phyloP scores from a whole-genome alignment of 2,888 invertebrate genomes.

The Timema cristinae region DNA sequence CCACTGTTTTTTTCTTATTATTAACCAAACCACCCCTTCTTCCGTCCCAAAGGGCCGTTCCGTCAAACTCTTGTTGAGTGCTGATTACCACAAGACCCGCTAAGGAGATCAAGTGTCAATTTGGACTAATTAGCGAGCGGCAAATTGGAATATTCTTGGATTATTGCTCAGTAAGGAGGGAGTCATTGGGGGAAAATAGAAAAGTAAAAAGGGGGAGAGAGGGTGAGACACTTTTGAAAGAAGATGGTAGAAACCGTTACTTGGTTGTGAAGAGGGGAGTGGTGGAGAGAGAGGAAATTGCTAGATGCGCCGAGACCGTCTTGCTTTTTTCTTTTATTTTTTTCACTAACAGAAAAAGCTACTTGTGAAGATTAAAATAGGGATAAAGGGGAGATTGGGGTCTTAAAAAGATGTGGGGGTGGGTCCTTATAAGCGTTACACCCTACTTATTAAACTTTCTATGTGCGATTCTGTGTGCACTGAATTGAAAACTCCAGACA shows the following conservation, averaged over 20 bases:
- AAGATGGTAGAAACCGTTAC: too few relatives aligned
- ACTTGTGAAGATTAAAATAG: conserved; percentile 20
- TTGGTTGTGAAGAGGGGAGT: neutral
- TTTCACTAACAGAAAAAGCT: conserved; percentile 3
- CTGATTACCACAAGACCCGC: conserved; percentile 12
- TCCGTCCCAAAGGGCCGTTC: too few relatives aligned
- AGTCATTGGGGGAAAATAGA: neutral
- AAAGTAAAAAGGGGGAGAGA: conserved; percentile 13
- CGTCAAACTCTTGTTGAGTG: too few relatives aligned
- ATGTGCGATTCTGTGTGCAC: neutral
- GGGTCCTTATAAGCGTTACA: conserved; percentile 16
- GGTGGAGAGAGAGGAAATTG: conserved; percentile 12
- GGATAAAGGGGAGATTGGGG: neutral
- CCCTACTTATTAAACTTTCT: conserved; percentile 19
- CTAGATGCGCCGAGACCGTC: too few relatives aligned
- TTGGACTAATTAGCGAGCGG: conserved; percentile 28
- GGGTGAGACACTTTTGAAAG: neutral
- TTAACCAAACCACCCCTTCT: too few relatives aligned
- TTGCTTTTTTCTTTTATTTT: too few relatives aligned
- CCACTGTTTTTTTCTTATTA: too few relatives aligned
- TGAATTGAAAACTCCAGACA: conserved; percentile 19
- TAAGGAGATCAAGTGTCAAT: conserved; percentile 29
- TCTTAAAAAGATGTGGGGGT: neutral
- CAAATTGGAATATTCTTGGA: conserved; percentile 28
- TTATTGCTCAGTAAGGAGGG: conserved; percentile 22